phyloP scores from a whole-genome alignment of 1,140 invertebrate species.

The Armadillidium nasatum region DNA sequence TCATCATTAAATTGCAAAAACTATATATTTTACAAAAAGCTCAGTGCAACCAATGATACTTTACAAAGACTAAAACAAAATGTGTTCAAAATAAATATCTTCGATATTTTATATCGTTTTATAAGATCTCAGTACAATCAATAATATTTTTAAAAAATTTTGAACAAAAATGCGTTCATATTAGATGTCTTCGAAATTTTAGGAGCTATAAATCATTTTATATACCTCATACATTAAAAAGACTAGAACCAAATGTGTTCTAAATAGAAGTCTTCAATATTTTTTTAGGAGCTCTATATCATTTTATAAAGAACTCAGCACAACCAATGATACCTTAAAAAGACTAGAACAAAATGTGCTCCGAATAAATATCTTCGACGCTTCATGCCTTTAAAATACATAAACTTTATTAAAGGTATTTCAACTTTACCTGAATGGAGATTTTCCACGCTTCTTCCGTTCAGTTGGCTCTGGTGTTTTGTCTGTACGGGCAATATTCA shows the following conservation, averaged over 20 bases:
- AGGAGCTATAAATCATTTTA: too few species aligned
- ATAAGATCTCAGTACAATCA: not conserved
- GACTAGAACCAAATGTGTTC: too few species aligned
- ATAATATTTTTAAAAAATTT: not conserved
- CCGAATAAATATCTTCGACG: too few species aligned
- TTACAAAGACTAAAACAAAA: not conserved
- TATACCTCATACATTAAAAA: too few species aligned
- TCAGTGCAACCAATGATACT: not conserved
- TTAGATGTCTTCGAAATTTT: too few species aligned
- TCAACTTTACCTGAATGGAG: constrained; percentile 72
- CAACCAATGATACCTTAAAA: not conserved
- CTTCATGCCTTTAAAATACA: too few species aligned
- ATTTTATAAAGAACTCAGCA: not conserved
- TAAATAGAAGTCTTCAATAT: too few species aligned
- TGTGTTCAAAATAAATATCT: not conserved
- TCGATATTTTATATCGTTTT: too few species aligned
- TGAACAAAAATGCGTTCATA: not conserved
- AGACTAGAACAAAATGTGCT: not conserved
- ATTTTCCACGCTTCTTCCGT: constrained; percentile 73
- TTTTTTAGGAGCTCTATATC: too few species aligned
- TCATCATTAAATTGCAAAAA: too few species aligned
- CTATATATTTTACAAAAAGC: not conserved
- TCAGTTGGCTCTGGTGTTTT: constrained; percentile 61
- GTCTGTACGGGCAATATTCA: constrained; percentile 60
- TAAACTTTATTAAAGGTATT: too few species aligned